Base-by-base conservation (phyloP, 2,888 invertebrate genomes). In the Eudasyphora cyanicolor region DNA sequence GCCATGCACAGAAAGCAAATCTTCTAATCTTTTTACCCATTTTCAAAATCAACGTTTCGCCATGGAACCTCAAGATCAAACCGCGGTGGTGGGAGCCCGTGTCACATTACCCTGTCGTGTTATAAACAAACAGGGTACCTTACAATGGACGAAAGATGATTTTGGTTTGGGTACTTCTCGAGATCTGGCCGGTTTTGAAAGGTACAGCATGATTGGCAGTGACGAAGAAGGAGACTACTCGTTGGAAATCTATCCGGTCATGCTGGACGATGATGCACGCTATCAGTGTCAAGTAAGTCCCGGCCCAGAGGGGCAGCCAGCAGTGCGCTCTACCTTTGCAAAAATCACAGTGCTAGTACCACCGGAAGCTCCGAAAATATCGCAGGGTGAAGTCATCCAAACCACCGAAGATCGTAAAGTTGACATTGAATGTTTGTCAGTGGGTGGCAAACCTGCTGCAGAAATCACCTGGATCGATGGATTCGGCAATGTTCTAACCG, bases 101-200 rank as follows among this genome's bases (percentile, higher is more conserved):
- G 97, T 98, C 60, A 97, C 97, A 10, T 93, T 98, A 81, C 97
- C 97, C 27, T 99, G 98, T 92, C 93, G 97, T 49, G 97, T 98
- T 49, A 95, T 97, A 89, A 95, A 97, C 91, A 97, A 98, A 91
- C 95, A 94, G 84, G 99, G 99, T 0, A 95, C 96, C 71, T 94
- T 99, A 75, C 99, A 99, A 91, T 99, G 99, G 99, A 98, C 98
- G 71, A 97, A 98, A 90, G 98, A 98, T 89, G 98, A 98, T 91
- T 99, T 98, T 89, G 99, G 98, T 0, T 94, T 99, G 74, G 99
- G 99, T 8, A 95, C 96, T 0, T 96, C 97, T 87, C 94, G 98
- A 82, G 96, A 97, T 88, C 94, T 99, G 84, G 96, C 96, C 75
- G 98, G 97, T 38, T 99, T 97, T 92, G 97, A 98, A 81, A 94